Conservation (phyloP, 2,888 invertebrate genomes). For the Microctonus hyperodae region DNA sequence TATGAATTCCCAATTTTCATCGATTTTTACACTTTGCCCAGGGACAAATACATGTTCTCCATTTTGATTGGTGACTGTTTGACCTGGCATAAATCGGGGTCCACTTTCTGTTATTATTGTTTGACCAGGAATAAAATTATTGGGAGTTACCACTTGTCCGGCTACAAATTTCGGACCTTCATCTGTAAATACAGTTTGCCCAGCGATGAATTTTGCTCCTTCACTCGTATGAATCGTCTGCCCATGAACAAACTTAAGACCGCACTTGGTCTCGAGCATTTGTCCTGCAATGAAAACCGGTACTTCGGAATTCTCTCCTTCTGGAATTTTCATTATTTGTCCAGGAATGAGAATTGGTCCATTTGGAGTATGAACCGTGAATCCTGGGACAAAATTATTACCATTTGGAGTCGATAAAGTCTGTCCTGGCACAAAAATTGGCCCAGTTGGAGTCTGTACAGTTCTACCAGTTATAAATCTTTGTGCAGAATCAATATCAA, state of each 20-base stretch:
- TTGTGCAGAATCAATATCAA: conserved; percentile 73
- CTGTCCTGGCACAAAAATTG: conserved; percentile 78
- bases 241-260: conserved; percentile 69
- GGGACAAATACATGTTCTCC: conserved; percentile 70
- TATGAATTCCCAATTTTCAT: conserved; percentile 69
- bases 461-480: conserved; percentile 78
- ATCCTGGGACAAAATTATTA: conserved; percentile 75
- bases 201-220: conserved; percentile 69
- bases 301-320: conserved; percentile 64
- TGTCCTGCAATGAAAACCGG: conserved; percentile 77
- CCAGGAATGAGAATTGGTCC: conserved; percentile 78
- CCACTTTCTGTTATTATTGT: conserved; percentile 61
- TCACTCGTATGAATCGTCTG: conserved; percentile 70
- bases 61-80: conserved; percentile 68
- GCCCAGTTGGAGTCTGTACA: conserved; percentile 74
- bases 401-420: conserved; percentile 75
- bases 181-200: conserved; percentile 70
- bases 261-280: conserved; percentile 69
- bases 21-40: conserved; percentile 69
- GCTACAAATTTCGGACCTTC: conserved; percentile 72
- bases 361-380: conserved; percentile 73
- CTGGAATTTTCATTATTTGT: conserved; percentile 67
- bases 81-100: conserved; percentile 70
- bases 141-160: conserved; percentile 66
- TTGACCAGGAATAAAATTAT: conserved; percentile 60